A percentile compares a stretch with the other conserved stretches of the same genome.
Conservation (phyloP, 2,888 invertebrate species). For the Perizoma flavofasciatum region DNA sequence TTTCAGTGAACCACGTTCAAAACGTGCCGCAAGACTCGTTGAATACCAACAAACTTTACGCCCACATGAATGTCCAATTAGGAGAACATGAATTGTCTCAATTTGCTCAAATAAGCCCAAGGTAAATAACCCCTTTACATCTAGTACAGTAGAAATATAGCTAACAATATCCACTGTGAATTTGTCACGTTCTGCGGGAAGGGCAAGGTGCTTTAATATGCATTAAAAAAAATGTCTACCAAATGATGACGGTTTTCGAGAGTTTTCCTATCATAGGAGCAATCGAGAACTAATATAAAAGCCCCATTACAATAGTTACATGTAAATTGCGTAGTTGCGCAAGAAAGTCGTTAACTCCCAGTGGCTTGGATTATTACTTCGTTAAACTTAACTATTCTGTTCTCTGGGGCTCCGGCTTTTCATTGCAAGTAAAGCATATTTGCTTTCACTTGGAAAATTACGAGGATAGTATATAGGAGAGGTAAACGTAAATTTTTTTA, state of each 20-base stretch:
- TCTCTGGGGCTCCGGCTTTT: constrained; percentile 33
- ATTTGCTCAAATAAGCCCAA: not conserved
- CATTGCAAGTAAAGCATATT: constrained; percentile 22
- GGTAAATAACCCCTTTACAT: constrained; percentile 8
- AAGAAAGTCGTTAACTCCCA: constrained; percentile 37
- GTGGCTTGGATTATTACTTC: constrained; percentile 36
- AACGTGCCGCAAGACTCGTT: not conserved
- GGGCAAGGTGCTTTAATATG: constrained; percentile 32
- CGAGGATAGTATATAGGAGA: not conserved
- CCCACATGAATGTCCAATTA: constrained; percentile 7
- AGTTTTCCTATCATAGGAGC: constrained; percentile 16
- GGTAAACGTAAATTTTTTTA: too few species aligned
- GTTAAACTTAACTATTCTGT: constrained; percentile 29
- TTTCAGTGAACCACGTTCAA: not conserved
- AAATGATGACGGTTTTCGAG: constrained; percentile 7
- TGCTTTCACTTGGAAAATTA: constrained; percentile 19
- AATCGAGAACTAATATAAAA: constrained; percentile 23
- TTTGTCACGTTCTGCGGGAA: constrained; percentile 35
- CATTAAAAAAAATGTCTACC: constrained; percentile 26
- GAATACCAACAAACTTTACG: constrained; percentile 4
- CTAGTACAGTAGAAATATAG: constrained; percentile 14
- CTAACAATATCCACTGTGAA: constrained; percentile 13
- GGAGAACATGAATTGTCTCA: not conserved
- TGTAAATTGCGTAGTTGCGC: constrained; percentile 41
- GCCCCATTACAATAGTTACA: constrained; percentile 30